phyloP scores from a whole-genome alignment of 1,140 invertebrate species.

The Trichogramma pretiosum region DNA sequence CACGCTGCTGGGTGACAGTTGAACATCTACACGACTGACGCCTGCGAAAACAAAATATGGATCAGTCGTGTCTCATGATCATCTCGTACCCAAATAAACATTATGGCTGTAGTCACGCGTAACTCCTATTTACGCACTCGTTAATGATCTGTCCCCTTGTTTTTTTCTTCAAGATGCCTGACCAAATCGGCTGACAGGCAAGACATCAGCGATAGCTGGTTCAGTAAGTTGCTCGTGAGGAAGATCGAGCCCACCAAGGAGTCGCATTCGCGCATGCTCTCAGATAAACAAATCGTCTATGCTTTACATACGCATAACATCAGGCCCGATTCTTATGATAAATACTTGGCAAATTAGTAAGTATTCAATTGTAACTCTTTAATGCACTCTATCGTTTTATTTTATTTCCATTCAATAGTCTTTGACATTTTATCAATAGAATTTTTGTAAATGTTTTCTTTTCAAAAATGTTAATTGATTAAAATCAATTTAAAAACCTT shows the following conservation, averaged over 20 bases:
- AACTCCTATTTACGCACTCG: no score
- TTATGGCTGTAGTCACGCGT: background rate
- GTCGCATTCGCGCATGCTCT: slow-evolving; percentile 88
- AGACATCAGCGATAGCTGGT: slow-evolving; percentile 68
- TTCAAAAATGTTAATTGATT: no score
- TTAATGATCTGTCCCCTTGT: no score
- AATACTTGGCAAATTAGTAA: slow-evolving; percentile 87
- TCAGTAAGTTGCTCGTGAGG: slow-evolving; percentile 79
- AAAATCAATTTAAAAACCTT: no score
- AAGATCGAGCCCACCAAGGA: slow-evolving; percentile 91
- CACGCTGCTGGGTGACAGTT: background rate
- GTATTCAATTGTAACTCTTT: no score
- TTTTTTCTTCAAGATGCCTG: background rate
- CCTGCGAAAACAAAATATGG: no score
- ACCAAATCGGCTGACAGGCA: slow-evolving; percentile 38
- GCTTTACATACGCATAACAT: slow-evolving; percentile 91
- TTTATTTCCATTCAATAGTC: no score
- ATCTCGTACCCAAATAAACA: background rate
- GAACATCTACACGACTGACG: no score
- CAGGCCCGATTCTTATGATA: slow-evolving; percentile 72
- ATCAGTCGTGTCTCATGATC: background rate
- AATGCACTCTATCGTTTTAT: no score
- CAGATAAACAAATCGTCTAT: slow-evolving; percentile 90
- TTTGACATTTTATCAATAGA: no score
- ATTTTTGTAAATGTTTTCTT: no score